Percentiles rank a stretch among this genome's conserved stretches.
These are phyloP conservation scores for Spinus pinus DNA, from an alignment of 2,797 vertebrate species.

Conservation along the genomic window DNA sequence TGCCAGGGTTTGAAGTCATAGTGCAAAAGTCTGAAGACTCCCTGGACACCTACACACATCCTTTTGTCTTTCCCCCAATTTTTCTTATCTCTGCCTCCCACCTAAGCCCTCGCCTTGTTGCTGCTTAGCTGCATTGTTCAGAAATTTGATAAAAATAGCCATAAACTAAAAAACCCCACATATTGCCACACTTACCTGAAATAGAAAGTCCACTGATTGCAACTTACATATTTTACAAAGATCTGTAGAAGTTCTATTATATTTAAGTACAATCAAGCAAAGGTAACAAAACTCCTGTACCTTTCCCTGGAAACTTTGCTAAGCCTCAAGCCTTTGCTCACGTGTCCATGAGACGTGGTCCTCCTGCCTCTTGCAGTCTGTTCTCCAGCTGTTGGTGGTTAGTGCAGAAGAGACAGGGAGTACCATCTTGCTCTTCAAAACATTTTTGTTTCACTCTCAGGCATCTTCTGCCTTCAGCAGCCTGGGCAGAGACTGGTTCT, in stretches of 20 bases:
- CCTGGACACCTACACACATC: background rate
- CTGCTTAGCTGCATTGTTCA: background rate
- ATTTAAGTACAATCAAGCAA: background rate
- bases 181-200: background rate
- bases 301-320: background rate
- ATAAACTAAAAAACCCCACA: background rate
- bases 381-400: conserved; percentile 24
- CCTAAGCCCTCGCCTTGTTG: background rate
- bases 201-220: background rate
- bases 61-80: background rate
- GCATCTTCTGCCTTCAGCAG: background rate
- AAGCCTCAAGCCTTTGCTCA: background rate
- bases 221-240: background rate
- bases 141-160: background rate
- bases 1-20: fast-evolving
- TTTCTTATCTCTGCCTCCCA: background rate
- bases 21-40: background rate
- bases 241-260: background rate
- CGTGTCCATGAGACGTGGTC: fast-evolving
- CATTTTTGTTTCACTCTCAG: background rate
- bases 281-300: background rate
- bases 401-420: background rate
- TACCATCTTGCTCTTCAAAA: background rate
- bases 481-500: background rate
- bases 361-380: background rate